phyloP scores from a whole-genome alignment of 2,797 vertebrate genomes.

The Gorsachius magnificus region DNA sequence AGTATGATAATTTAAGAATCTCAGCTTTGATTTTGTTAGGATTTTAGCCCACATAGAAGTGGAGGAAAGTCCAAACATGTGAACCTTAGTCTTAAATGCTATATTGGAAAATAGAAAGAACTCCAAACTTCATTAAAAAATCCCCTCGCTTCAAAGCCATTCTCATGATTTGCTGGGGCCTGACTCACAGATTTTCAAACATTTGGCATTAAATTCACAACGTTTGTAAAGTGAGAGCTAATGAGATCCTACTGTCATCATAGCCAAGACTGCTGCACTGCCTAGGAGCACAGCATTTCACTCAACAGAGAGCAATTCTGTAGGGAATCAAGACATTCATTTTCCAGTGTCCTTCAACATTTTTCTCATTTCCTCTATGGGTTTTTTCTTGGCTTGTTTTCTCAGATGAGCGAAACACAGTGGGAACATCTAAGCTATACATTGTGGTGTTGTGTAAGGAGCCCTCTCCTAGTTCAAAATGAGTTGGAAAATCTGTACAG shows the following conservation, averaged over 20 bases:
- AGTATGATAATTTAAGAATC: not conserved
- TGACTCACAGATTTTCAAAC: not conserved
- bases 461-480: not conserved
- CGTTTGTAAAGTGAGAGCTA: not conserved
- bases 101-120: not conserved
- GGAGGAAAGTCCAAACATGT: not conserved
- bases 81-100: not conserved
- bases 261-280: not conserved
- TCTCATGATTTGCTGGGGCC: not conserved
- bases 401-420: not conserved
- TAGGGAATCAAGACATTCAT: not conserved
- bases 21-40: not conserved
- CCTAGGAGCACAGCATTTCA: not conserved
- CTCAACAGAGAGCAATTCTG: not conserved
- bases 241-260: not conserved
- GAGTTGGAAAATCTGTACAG: not conserved
- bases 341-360: not conserved
- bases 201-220: not conserved
- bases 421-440: not conserved
- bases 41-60: not conserved
- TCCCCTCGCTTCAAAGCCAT: not conserved
- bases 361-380: not conserved
- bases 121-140: not conserved
- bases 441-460: not conserved
- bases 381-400: not conserved